A percentile compares a stretch with the other conserved stretches of the same genome.
Evolutionary conservation across 2,888 invertebrate species (phyloP).

Genomic region (Slavum lentiscoides): DNA sequence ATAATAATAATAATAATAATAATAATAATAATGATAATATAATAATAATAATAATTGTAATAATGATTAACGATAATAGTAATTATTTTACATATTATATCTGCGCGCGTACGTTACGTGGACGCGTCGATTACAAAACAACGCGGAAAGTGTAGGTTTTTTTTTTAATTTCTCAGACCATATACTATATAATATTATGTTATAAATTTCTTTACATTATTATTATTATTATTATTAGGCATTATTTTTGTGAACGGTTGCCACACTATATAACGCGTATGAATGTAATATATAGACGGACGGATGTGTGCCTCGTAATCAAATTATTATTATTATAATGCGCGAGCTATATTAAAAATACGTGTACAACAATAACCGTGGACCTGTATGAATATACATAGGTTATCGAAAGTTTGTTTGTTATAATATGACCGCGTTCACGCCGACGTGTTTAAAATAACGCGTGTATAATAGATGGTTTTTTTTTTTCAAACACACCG

Average conservation of each 20-base stretch:
- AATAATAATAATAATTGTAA: no score
- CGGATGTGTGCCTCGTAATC: neutral
- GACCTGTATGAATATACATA: neutral
- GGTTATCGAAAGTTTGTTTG: slow-evolving; percentile 34
- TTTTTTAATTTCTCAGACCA: neutral
- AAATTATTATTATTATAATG: neutral
- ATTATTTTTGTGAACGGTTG: neutral
- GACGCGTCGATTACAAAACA: neutral
- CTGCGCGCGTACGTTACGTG: neutral
- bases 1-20: no score
- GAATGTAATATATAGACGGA: neutral
- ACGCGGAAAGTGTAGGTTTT: neutral
- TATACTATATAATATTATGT: neutral
- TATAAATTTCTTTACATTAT: neutral
- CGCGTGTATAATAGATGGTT: no score
- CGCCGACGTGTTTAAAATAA: neutral
- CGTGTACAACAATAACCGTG: neutral
- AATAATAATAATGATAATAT: no score
- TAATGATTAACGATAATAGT: no score
- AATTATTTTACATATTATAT: neutral
- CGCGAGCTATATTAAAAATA: no score
- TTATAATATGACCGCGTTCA: neutral
- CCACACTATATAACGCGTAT: neutral
- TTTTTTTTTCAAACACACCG: no score
- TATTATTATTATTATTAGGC: slow-evolving; percentile 8